Evolutionary conservation across 1,140 invertebrate genomes (phyloP).

Genomic region (roundworm (Caenorhabditis elegans)): WBcel235 BX284605.5:9823501-9824000

Average conservation of each 20-base stretch:
- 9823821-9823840: not conserved
- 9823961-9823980: slow-evolving; percentile 1
- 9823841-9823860: not conserved
- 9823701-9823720: not conserved
- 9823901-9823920: not conserved
- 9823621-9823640: not conserved
- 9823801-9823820: not conserved
- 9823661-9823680: not conserved
- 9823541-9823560: not conserved
- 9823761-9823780: not conserved
- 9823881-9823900: no score
- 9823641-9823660: not conserved
- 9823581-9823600: not conserved
- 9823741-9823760: not conserved
- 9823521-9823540: not conserved
- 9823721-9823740: not conserved
- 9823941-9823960: not conserved
- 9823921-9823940: not conserved
- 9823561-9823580: not conserved
- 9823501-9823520: not conserved
- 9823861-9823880: not conserved
- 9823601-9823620: not conserved
- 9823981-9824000: not conserved
- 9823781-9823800: not conserved
- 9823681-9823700: not conserved